Conservation (phyloP, 2,888 invertebrate genomes). For the Aricia artaxerxes region DNA sequence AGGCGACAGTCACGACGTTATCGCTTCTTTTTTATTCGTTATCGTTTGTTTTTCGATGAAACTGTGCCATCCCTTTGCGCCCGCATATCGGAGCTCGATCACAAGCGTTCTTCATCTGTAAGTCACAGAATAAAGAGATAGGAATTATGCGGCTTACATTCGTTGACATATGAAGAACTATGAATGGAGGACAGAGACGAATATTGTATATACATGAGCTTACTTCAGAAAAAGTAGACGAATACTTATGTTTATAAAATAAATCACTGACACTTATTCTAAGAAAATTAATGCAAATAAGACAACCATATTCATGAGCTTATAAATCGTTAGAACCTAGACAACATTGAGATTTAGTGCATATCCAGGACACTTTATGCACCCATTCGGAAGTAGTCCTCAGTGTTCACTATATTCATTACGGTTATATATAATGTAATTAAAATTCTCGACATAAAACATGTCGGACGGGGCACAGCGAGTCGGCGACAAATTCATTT, state of each 20-base stretch:
- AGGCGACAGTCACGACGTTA: slow-evolving; percentile 14
- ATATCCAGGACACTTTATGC: neutral
- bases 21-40: neutral
- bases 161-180: neutral
- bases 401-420: neutral
- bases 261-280: neutral
- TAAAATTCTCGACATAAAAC: slow-evolving; percentile 25
- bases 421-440: slow-evolving; percentile 7
- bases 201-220: neutral
- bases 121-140: neutral
- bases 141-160: neutral
- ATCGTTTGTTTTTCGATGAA: neutral
- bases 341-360: neutral
- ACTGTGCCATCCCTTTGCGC: neutral
- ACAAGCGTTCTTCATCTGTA: slow-evolving; percentile 10
- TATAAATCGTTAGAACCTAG: neutral
- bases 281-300: neutral
- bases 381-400: neutral
- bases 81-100: neutral
- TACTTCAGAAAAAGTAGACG: neutral
- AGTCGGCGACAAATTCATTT: slow-evolving; percentile 57
- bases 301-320: neutral
- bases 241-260: neutral
- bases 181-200: neutral
- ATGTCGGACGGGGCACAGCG: neutral